Conservation (phyloP, 1,140 invertebrate species). For the Pseudomyrmex pallidus region DNA sequence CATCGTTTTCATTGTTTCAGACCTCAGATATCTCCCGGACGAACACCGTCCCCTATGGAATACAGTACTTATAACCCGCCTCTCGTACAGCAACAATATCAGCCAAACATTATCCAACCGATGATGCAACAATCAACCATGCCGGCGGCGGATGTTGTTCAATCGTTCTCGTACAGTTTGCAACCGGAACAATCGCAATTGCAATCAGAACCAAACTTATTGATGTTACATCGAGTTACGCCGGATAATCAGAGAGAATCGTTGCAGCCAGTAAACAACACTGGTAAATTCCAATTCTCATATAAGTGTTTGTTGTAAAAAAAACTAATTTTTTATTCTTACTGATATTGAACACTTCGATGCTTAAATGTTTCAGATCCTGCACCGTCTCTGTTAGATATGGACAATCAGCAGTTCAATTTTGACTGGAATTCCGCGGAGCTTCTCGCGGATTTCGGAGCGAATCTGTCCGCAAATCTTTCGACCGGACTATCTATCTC, state of each 20-base stretch:
- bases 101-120: background rate
- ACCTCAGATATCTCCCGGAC: slow-evolving; percentile 71
- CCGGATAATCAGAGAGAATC: slow-evolving; percentile 42
- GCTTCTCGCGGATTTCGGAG: slow-evolving; percentile 65
- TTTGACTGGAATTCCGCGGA: slow-evolving; percentile 71
- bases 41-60: slow-evolving; percentile 77
- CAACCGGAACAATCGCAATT: slow-evolving; percentile 49
- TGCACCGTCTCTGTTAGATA: slow-evolving; percentile 11
- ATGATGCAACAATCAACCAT: slow-evolving; percentile 50
- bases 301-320: background rate
- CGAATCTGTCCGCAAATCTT: slow-evolving; percentile 71
- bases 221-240: slow-evolving; percentile 48
- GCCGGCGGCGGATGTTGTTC: slow-evolving; percentile 9
- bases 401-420: slow-evolving; percentile 66
- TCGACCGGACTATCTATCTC: slow-evolving; percentile 72
- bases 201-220: slow-evolving; percentile 38
- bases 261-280: slow-evolving; percentile 54
- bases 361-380: slow-evolving; percentile 29
- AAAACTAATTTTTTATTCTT: too few relatives aligned
- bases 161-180: slow-evolving; percentile 46
- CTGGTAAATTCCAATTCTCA: slow-evolving; percentile 44
- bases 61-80: slow-evolving; percentile 59
- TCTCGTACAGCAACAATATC: slow-evolving; percentile 61
- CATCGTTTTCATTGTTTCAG: slow-evolving; percentile 59
- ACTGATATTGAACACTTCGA: too few relatives aligned